These are phyloP conservation scores for Loriculus beryllinus DNA, from an alignment of 2,797 vertebrate species.

Conservation along the genomic window DNA sequence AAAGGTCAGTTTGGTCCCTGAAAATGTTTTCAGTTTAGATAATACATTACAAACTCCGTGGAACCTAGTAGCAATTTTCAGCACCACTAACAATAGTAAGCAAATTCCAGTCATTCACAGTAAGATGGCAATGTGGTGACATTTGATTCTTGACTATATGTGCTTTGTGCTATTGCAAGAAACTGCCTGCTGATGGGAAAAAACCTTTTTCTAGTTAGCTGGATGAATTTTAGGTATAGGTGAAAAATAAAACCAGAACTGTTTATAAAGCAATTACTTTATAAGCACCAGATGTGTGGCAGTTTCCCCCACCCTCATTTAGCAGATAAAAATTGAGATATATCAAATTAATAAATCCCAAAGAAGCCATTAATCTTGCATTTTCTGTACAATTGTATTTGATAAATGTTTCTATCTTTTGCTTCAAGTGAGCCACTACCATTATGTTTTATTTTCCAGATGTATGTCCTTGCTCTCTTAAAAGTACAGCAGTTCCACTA, in stretches of 20 bases:
- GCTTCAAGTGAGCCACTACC: slow-evolving; percentile 37
- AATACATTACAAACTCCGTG: slow-evolving; percentile 62
- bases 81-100: slow-evolving; percentile 67
- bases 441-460: slow-evolving; percentile 73
- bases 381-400: slow-evolving; percentile 66
- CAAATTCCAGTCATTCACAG: slow-evolving; percentile 73
- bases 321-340: slow-evolving; percentile 62
- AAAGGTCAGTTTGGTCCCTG: slow-evolving; percentile 73
- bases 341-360: slow-evolving; percentile 79
- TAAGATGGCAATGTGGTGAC: slow-evolving; percentile 78
- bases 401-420: slow-evolving; percentile 67
- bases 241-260: slow-evolving; percentile 51
- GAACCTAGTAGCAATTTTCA: slow-evolving; percentile 71
- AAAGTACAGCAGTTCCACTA: slow-evolving; percentile 39
- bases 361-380: slow-evolving; percentile 72
- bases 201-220: slow-evolving; percentile 12
- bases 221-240: slow-evolving; percentile 51
- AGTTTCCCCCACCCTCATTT: not conserved
- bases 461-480: slow-evolving; percentile 72
- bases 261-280: slow-evolving; percentile 38
- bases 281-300: not conserved
- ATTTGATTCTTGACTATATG: slow-evolving; percentile 68
- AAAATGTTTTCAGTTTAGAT: slow-evolving; percentile 73
- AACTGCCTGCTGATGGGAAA: not conserved
- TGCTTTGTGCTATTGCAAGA: slow-evolving; percentile 48